These are phyloP conservation scores for Rotaria socialis DNA, from an alignment of 2,888 invertebrate genomes.

Conservation along the genomic window DNA sequence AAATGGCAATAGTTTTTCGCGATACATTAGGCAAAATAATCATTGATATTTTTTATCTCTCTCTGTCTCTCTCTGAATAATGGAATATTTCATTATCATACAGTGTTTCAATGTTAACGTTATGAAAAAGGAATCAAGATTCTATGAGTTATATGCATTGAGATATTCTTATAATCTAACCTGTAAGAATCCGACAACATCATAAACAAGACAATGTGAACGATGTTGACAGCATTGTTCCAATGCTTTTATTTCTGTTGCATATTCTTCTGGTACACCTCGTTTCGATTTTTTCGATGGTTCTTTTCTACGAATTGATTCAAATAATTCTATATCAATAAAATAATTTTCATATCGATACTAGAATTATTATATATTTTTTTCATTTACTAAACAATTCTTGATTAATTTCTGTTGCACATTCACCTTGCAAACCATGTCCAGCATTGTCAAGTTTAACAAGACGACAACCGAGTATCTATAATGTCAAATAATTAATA, in stretches of 20 bases:
- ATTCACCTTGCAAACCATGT: constrained; percentile 1
- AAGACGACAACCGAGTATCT: constrained; percentile 6
- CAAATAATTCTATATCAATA: background rate
- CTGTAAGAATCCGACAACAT: background rate
- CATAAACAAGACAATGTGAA: background rate
- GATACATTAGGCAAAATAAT: too few relatives aligned
- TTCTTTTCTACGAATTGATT: background rate
- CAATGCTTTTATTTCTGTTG: background rate
- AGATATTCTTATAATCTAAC: background rate
- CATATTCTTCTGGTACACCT: background rate
- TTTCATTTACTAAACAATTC: background rate
- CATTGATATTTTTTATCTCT: too few relatives aligned
- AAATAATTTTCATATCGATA: background rate
- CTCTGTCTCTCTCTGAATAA: too few relatives aligned
- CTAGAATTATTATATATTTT: background rate
- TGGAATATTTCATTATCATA: too few relatives aligned
- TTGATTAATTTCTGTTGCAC: background rate
- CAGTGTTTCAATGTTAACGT: too few relatives aligned
- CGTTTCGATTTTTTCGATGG: background rate
- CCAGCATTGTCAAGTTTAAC: constrained; percentile 16
- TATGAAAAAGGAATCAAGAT: too few relatives aligned
- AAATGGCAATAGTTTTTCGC: too few relatives aligned
- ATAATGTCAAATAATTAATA: background rate
- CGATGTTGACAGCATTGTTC: constrained; percentile 35
- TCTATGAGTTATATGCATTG: too few relatives aligned